Base-by-base conservation (phyloP, 2,113 vertebrate species). In the Ariopsis seemanni region DNA sequence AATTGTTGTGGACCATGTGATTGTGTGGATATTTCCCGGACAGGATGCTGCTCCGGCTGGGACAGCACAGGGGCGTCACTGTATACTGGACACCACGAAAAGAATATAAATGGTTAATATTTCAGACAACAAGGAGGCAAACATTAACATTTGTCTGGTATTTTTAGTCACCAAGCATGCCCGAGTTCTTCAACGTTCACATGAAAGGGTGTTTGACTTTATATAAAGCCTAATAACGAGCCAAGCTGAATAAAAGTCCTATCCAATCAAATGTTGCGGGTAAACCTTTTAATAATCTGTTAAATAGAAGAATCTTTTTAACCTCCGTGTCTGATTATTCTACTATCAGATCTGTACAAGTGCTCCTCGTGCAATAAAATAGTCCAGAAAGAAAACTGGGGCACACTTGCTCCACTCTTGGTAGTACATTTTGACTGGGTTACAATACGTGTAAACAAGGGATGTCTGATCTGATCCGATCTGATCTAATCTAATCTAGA, bases 1-100 rank as follows among this genome's bases (percentile, higher is more conserved):
- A 95, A 93, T 96, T 96, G 92, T 96, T 96, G 65, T 92, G 91
- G 86, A 96, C 96, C 87, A 88, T 89, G 87, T 96, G 95, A 92
- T 96, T 96, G 92, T 96, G 96, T 9, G 95, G 95, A 90, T 96
- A 96, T 58, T 57, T 94, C 1, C 96, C 95, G 0, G 94, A 94
- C 65, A 96, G 50, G 25, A 96, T 91, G 88, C 95, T 95, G 91
- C 95, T 95, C 22, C 95, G 91, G 82, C 96, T 96, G 48, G 96
- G 95, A 90, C 96, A 96, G 92, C 96, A 96, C 86, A 96, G 92
- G 0, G 96, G 95, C 0, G 95, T 93, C n/a, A 91, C 94, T 0
- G 93, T 93, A 48, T 94, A 96, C 96, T 96, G 18, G 1, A 81
- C 15, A 34, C 69, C 22, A 65, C 6, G 15, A 18, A 14, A 57